Base-by-base conservation (phyloP, 2,797 vertebrate genomes). In the Chelmon rostratus region DNA sequence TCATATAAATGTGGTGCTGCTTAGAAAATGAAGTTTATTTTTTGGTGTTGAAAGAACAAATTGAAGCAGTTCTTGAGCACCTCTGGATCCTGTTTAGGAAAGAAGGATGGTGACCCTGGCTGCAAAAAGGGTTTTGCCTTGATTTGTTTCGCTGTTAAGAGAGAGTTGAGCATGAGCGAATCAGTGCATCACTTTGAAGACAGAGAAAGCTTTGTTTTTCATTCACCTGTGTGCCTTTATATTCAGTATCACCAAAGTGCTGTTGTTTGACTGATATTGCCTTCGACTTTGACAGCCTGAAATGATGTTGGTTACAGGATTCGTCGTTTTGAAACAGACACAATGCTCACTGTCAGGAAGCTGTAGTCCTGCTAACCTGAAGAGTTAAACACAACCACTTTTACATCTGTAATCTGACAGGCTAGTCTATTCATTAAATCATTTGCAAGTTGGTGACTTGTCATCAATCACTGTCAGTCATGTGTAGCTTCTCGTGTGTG, bases 401-500 rank as follows among this genome's bases (percentile, higher is more conserved):
- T 78, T 38, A 76, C 73, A 12, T 18, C 78, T 86, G 68, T 79
- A 79, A 82, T 81, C 68, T 76, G 62, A 67, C 58, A 73, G 40
- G 21, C 6, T 35, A 1, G 63, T 73, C n/a, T 71, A 73, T 66
- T 73, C 56, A 78, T 82, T 25, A 80, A 69, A 76, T 56, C 57
- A 79, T 16, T 81, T 65, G 50, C 63, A 12, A 33, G 33, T 73
- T 70, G 35, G 61, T 74, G 21, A 74, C 71, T 56, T 4, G 46
- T 61, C 50, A 77, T 31, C n/a, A n/a, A n/a, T n/a, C n/a, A n/a
- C 12, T 68, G 7, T 74, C 53, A 75, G 68, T 73, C 37, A 57
- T 53, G n/a, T 23, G 44, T 74, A 52, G 46, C 56, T 53, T 52
- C 6, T 10, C 12, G 72, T 66, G 25, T 58, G 67, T 69, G 38